phyloP scores from a whole-genome alignment of 1,140 invertebrate genomes.

The Drosophila bipectinata region DNA sequence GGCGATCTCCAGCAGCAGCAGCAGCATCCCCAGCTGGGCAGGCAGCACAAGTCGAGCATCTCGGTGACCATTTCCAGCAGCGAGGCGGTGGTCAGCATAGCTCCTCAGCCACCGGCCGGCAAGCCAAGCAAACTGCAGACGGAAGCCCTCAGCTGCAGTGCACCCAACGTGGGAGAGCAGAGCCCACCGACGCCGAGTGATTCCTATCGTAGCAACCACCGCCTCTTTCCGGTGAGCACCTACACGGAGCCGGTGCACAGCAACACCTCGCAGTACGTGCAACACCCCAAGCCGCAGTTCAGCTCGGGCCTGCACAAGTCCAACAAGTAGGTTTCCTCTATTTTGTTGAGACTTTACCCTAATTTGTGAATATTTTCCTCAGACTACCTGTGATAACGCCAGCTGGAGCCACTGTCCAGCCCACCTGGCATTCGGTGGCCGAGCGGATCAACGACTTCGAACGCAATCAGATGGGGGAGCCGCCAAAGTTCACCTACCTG shows the following conservation, averaged over 20 bases:
- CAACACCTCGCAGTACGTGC: conserved; percentile 82
- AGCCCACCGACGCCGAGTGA: conserved; percentile 34
- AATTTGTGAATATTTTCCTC: neutral
- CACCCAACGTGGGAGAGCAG: conserved; percentile 60
- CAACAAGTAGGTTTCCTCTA: conserved; percentile 55
- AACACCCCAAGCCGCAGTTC: conserved; percentile 79
- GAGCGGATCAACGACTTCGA: conserved; percentile 91
- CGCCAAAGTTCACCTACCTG: conserved; percentile 88
- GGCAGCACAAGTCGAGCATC: conserved; percentile 78
- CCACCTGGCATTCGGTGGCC: conserved; percentile 87
- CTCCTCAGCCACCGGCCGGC: conserved; percentile 63
- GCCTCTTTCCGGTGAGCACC: conserved; percentile 86
- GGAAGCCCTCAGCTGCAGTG: conserved; percentile 64
- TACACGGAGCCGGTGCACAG: conserved; percentile 85
- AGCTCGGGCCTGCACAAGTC: conserved; percentile 75
- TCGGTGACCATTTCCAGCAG: conserved; percentile 75
- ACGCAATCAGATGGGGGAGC: conserved; percentile 66
- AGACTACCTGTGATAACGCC: conserved; percentile 79
- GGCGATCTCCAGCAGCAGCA: conserved; percentile 67
- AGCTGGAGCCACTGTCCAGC: conserved; percentile 71
- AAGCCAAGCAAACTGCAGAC: conserved; percentile 62
- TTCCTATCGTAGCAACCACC: conserved; percentile 83
- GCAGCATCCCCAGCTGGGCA: conserved; percentile 27
- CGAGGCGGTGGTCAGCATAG: conserved; percentile 60
- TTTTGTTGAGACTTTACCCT: neutral